These are phyloP conservation scores for Hipparchia semele DNA, from an alignment of 2,888 invertebrate species.

Conservation along the genomic window DNA sequence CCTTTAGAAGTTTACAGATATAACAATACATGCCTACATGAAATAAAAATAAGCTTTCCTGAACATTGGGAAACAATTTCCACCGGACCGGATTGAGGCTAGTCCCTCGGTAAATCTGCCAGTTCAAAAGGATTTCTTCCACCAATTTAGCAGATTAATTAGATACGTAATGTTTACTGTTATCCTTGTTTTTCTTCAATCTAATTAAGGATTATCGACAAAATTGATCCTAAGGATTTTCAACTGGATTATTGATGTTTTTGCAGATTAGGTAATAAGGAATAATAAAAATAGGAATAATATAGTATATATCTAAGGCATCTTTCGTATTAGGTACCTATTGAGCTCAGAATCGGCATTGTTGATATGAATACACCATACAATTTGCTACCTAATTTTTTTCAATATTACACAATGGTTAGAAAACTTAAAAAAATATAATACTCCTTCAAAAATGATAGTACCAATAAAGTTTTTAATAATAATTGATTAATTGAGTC, in stretches of 20 bases:
- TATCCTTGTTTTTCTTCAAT: neutral
- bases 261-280: no score
- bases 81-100: neutral
- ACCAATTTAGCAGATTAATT: conserved; percentile 2
- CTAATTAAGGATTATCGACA: neutral
- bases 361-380: no score
- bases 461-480: neutral
- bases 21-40: no score
- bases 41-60: neutral
- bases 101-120: neutral
- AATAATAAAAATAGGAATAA: neutral
- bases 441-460: no score
- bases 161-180: neutral
- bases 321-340: no score
- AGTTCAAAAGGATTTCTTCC: conserved; percentile 4
- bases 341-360: no score
- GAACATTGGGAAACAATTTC: neutral
- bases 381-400: no score
- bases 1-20: no score
- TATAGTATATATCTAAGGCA: no score
- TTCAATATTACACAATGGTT: no score
- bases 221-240: neutral
- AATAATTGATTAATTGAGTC: neutral
- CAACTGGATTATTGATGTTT: neutral
- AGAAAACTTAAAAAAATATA: no score